Conservation (phyloP, 2,888 invertebrate genomes). For the Agelastica alni region DNA sequence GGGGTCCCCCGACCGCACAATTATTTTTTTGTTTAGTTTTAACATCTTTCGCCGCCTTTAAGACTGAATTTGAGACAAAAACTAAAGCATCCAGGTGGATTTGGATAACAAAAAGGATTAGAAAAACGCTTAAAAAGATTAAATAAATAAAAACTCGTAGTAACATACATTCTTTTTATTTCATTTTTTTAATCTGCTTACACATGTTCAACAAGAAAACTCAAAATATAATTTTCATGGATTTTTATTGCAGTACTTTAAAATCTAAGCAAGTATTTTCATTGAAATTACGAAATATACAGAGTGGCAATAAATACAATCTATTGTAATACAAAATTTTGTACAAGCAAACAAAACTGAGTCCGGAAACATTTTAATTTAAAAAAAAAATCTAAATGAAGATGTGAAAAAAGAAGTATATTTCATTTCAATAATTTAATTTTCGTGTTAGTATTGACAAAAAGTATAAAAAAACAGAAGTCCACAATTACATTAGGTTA, state of each 20-base stretch:
- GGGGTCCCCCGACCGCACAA: no score
- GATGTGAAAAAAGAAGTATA: constrained; percentile 29
- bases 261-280: constrained; percentile 41
- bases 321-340: constrained; percentile 42
- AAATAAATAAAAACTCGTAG: constrained; percentile 12
- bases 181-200: constrained; percentile 33
- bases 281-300: constrained; percentile 42
- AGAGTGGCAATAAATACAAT: constrained; percentile 41
- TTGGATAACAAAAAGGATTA: no score
- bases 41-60: no score
- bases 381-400: constrained; percentile 24
- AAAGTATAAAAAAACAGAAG: constrained; percentile 31
- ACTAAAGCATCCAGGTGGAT: no score
- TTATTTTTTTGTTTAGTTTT: no score
- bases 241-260: constrained; percentile 36
- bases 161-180: constrained; percentile 31
- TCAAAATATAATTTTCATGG: constrained; percentile 32
- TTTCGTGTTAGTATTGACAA: constrained; percentile 34
- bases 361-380: constrained; percentile 9
- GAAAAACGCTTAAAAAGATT: no score
- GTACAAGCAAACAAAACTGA: constrained; percentile 38
- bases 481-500: constrained; percentile 15
- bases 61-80: no score
- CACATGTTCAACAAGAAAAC: constrained; percentile 35
- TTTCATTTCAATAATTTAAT: constrained; percentile 27